Evolutionary conservation across 2,113 vertebrate species (phyloP).

Genomic region (Pangasianodon hypophthalmus): DNA sequence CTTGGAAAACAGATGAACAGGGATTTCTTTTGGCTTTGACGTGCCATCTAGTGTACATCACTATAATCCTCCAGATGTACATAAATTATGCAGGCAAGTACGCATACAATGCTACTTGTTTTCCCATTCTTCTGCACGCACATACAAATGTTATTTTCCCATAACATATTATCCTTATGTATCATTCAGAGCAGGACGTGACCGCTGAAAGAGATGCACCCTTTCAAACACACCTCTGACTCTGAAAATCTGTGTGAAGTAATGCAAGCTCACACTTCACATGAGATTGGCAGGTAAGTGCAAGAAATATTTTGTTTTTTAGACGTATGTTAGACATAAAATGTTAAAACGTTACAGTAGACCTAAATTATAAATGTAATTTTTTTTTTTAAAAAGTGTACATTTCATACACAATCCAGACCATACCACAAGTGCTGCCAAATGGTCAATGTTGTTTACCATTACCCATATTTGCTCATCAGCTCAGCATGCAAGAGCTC

Average conservation of each 20-base stretch:
- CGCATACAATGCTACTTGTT: not conserved
- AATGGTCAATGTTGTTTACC: constrained; percentile 38
- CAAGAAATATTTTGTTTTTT: not conserved
- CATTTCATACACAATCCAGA: constrained; percentile 44
- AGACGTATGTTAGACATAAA: not conserved
- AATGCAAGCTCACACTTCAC: not conserved
- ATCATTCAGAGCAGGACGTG: not conserved
- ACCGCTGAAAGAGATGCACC: too few relatives aligned
- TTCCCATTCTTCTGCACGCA: not conserved
- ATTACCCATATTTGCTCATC: not conserved
- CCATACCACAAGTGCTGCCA: constrained; percentile 29
- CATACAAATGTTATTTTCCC: not conserved
- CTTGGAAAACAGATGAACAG: not conserved
- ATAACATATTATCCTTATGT: too few relatives aligned
- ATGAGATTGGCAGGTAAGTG: not conserved
- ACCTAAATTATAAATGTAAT: not conserved
- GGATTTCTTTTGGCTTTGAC: not conserved
- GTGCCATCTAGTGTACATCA: not conserved
- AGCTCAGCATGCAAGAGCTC: constrained; percentile 32
- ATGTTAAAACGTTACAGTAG: not conserved
- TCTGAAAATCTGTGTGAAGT: not conserved
- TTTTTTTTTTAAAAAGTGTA: too few relatives aligned
- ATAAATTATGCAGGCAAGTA: not conserved
- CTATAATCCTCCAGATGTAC: not conserved
- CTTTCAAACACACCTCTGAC: not conserved